Base-by-base conservation (phyloP, 2,888 invertebrate species). In the Caenorhabditis sp. region DNA sequence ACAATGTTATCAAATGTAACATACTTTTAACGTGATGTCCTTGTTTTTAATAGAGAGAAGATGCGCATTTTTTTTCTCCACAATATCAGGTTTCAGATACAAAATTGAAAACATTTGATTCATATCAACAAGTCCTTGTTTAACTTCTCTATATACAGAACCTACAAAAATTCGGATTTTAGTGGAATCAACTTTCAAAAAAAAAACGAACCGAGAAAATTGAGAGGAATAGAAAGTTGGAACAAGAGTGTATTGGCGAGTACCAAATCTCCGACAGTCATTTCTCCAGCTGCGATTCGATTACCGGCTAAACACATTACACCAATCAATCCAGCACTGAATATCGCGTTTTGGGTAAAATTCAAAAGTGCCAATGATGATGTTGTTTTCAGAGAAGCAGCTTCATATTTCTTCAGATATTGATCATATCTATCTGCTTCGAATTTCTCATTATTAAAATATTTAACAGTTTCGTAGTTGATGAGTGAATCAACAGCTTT, bases 391-490 rank as follows among this genome's bases (percentile, higher is more conserved):
- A 79, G 51, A 0, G 79, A 79, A 3, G 79, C 79, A 37, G 43
- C 55, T 60, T 74, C 74, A 53, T 69, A 74, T 26, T 74, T 93
- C 88, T 92, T 91, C 27, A 95, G 89, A 24, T 93, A 92, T 58
- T 91, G 90, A 88, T 99, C 95, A 88, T 99, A 99, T 79, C 94
- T 92, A 65, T 93, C 90, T 0, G 94, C 92, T 90, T 99, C 99
- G 89, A 93, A 96, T 85, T 92, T 91, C 89, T 99, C 99, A 89
- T 99, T 99, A 90, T 95, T 97, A 89, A 99, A 99, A 89, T 97
- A 99, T 93, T 80, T 99, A 0, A 99, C 99, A 79, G 99, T 99
- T 90, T 99, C 99, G 88, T 95, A 99, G 90, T 99, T 99, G 83
- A 99, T 95, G 50, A 99, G 91, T 0, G 97, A 97, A 90, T 99